A percentile compares a stretch with the other conserved stretches of the same genome.
Conservation (phyloP, 2,113 vertebrate genomes). For the Stigmatopora nigra region DNA sequence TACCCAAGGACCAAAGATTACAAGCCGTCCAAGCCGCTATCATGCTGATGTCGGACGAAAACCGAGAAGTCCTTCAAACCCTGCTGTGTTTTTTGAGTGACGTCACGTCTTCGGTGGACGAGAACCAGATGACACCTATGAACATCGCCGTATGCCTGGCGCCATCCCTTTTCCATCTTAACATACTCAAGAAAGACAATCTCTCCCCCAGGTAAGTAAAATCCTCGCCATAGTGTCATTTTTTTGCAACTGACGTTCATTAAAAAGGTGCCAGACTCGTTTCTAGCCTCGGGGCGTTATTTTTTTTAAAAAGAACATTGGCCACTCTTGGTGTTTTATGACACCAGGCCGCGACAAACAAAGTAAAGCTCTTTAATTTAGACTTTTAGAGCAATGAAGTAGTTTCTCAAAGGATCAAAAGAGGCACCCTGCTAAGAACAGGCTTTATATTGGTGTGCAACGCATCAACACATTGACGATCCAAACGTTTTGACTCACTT, state of each 20-base stretch:
- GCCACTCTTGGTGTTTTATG: conserved; percentile 41
- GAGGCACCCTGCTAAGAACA: conserved; percentile 23
- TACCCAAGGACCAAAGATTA: conserved; percentile 89
- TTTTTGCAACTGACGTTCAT: conserved; percentile 16
- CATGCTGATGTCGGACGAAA: conserved; percentile 94
- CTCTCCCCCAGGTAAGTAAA: conserved; percentile 78
- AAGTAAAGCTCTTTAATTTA: conserved; percentile 52
- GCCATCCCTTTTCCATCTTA: conserved; percentile 96
- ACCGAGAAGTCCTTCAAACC: conserved; percentile 88
- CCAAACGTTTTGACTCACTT: too few species aligned
- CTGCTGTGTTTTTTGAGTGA: conserved; percentile 91
- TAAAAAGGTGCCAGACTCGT: not conserved
- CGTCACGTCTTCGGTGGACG: conserved; percentile 83
- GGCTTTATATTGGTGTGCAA: conserved; percentile 30
- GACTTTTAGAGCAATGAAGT: conserved; percentile 42
- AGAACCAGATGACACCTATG: conserved; percentile 98
- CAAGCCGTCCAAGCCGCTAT: conserved; percentile 90
- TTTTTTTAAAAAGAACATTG: conserved; percentile 17
- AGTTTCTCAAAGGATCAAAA: conserved; percentile 46
- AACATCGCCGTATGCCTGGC: conserved; percentile 95
- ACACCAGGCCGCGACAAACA: conserved; percentile 59
- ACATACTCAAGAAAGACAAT: conserved; percentile 90
- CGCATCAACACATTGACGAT: too few species aligned
- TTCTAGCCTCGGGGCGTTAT: conserved; percentile 17
- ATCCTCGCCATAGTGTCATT: not conserved